Evolutionary conservation across 2,113 vertebrate species (phyloP).

Genomic region (Lynx canadensis): DNA sequence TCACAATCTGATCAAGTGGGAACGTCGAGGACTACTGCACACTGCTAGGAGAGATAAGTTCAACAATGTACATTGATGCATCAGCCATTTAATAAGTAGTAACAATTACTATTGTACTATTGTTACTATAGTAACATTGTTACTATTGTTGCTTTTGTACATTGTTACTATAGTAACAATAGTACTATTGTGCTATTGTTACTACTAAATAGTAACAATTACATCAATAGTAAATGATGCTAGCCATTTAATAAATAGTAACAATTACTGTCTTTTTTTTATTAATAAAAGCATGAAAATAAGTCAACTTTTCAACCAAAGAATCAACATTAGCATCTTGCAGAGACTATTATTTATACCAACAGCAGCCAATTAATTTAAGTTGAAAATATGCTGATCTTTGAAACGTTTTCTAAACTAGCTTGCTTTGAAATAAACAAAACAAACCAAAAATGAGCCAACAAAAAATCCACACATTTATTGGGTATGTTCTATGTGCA

Average conservation of each 20-base stretch:
- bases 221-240: too few relatives aligned
- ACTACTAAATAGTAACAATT: too few relatives aligned
- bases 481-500: neutral
- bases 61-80: neutral
- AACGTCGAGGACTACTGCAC: neutral
- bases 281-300: conserved; percentile 17
- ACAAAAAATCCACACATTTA: neutral
- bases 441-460: neutral
- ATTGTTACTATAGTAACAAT: too few relatives aligned
- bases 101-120: neutral
- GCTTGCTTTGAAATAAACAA: neutral
- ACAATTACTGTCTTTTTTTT: neutral
- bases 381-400: neutral
- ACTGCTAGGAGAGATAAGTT: neutral
- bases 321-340: neutral
- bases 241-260: neutral
- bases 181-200: too few relatives aligned
- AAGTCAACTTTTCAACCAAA: neutral
- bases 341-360: neutral
- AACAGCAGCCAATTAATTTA: neutral
- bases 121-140: too few relatives aligned
- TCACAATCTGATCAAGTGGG: neutral
- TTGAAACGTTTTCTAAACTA: neutral
- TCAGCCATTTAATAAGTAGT: neutral
- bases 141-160: too few relatives aligned